Conservation (phyloP, 2,888 invertebrate species). For the Eupithecia dodoneata region DNA sequence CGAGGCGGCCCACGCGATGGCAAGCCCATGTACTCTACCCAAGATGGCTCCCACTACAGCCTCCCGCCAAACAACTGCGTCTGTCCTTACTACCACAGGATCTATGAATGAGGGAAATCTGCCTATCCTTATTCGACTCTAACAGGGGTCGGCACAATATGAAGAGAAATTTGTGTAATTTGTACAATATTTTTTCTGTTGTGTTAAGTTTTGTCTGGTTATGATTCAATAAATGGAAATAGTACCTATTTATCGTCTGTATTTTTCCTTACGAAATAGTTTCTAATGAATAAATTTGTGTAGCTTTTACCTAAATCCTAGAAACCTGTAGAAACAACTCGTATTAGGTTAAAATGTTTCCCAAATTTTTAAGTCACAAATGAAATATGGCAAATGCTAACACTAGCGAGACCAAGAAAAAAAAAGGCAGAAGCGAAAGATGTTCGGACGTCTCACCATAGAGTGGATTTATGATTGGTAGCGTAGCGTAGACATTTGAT, state of each 20-base stretch:
- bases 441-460: too few relatives aligned
- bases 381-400: too few relatives aligned
- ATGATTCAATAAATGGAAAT: neutral
- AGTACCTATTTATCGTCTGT: neutral
- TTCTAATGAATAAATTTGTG: too few relatives aligned
- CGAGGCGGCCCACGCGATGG: neutral
- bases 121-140: neutral
- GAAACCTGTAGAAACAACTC: too few relatives aligned
- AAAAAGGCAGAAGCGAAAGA: too few relatives aligned
- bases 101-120: slow-evolving; percentile 1
- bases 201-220: neutral
- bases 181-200: neutral
- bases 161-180: neutral
- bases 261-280: neutral
- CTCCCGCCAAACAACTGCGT: neutral
- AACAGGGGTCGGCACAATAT: neutral
- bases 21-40: neutral
- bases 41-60: neutral
- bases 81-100: slow-evolving; percentile 2
- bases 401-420: too few relatives aligned
- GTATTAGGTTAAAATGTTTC: too few relatives aligned
- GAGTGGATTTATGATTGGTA: too few relatives aligned
- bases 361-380: too few relatives aligned
- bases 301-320: too few relatives aligned
- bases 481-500: too few relatives aligned